A percentile compares a stretch with the other conserved stretches of the same genome.
Conservation (phyloP, 2,797 vertebrate genomes). For the Lepilemur ruficaudatus region DNA sequence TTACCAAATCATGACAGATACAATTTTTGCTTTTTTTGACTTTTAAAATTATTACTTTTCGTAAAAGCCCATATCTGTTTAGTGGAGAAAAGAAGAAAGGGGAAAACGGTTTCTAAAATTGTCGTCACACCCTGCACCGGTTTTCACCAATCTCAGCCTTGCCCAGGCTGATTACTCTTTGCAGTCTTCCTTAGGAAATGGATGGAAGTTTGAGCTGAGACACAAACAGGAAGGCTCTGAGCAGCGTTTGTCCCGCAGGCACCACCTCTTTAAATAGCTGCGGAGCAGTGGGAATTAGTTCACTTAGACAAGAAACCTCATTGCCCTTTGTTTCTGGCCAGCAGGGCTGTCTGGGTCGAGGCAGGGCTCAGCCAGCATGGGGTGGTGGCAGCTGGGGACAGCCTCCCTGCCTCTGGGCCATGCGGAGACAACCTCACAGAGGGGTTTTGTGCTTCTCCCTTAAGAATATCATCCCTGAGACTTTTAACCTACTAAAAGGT, state of each 20-base stretch:
- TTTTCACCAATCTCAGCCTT: constrained; percentile 65
- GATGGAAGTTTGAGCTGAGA: constrained; percentile 84
- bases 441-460: constrained; percentile 57
- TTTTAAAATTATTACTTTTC: neutral
- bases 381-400: constrained; percentile 35
- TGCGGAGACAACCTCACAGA: constrained; percentile 61
- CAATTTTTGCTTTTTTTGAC: constrained; percentile 21
- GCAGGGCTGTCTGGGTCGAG: constrained; percentile 10
- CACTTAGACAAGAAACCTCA: constrained; percentile 70
- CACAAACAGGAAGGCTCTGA: constrained; percentile 86
- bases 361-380: neutral
- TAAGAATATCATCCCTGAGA: constrained; percentile 46
- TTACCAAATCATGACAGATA: constrained; percentile 5
- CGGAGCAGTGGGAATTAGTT: constrained; percentile 63
- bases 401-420: constrained; percentile 30
- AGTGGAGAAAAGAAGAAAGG: constrained; percentile 53
- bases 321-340: constrained; percentile 75
- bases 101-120: constrained; percentile 1
- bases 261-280: constrained; percentile 84
- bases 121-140: constrained; percentile 26
- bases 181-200: constrained; percentile 83
- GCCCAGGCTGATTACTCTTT: constrained; percentile 71
- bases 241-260: constrained; percentile 82
- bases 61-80: constrained; percentile 41
- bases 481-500: constrained; percentile 72